Percentiles rank a stretch among this genome's conserved stretches.
Conservation (phyloP, 2,797 vertebrate species). For the Geotrypetes seraphini region DNA sequence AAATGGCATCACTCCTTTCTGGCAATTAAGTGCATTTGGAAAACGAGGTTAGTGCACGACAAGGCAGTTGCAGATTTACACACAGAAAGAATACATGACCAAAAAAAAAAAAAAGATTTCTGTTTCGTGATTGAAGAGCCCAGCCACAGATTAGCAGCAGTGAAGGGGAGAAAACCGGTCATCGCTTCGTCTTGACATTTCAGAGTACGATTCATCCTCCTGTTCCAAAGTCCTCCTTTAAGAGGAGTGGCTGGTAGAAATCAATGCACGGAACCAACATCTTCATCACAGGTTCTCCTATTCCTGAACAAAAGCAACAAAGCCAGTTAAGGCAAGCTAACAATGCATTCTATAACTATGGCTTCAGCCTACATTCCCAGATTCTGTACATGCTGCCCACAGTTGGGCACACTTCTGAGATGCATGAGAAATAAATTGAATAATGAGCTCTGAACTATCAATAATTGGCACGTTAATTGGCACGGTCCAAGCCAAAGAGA, state of each 20-base stretch:
- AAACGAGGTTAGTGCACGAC: slow-evolving; percentile 32
- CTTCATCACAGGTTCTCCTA: slow-evolving; percentile 34
- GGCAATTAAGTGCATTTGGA: slow-evolving; percentile 24
- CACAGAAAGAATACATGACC: too few relatives aligned
- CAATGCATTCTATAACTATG: too few relatives aligned
- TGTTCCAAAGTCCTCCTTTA: slow-evolving; percentile 23
- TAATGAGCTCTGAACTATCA: too few relatives aligned
- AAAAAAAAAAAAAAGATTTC: too few relatives aligned
- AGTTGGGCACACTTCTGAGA: too few relatives aligned
- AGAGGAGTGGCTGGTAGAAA: slow-evolving; percentile 23
- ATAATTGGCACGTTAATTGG: too few relatives aligned
- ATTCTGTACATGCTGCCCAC: too few relatives aligned
- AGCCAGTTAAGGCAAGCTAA: too few relatives aligned
- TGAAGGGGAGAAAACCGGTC: slow-evolving; percentile 22
- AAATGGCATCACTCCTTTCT: slow-evolving; percentile 22
- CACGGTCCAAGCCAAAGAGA: too few relatives aligned
- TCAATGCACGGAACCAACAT: slow-evolving; percentile 21
- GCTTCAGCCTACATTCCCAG: too few relatives aligned
- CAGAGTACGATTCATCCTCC: slow-evolving; percentile 13
- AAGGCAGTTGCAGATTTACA: slow-evolving; percentile 41
- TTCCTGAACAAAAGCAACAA: slow-evolving; percentile 12
- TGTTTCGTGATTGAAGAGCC: slow-evolving; percentile 24
- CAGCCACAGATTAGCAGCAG: slow-evolving; percentile 22
- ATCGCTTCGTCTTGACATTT: slow-evolving; percentile 18
- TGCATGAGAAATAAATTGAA: too few relatives aligned